These are phyloP conservation scores for Hypanus sabinus DNA, from an alignment of 2,113 vertebrate genomes.

Conservation along the genomic window DNA sequence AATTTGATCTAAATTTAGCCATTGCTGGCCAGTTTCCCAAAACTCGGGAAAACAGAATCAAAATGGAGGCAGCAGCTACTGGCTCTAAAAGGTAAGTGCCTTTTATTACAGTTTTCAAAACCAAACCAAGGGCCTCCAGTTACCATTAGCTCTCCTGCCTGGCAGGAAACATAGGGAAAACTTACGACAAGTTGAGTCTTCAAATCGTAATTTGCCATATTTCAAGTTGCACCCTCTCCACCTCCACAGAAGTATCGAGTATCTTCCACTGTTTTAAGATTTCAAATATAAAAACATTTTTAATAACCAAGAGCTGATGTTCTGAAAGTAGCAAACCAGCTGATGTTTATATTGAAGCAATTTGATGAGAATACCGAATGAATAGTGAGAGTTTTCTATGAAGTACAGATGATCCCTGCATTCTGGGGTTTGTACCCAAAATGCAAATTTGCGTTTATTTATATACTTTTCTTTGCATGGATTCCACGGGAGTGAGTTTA, in stretches of 20 bases:
- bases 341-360: neutral
- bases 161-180: neutral
- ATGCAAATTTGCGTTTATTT: too few relatives aligned
- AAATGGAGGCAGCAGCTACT: neutral
- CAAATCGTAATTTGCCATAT: neutral
- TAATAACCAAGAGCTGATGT: neutral
- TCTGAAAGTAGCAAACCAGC: neutral
- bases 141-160: neutral
- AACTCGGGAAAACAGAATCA: neutral
- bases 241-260: neutral
- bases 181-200: neutral
- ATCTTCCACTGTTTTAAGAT: neutral
- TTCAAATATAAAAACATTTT: neutral
- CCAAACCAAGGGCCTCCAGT: neutral
- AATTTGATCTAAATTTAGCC: conserved; percentile 24
- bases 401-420: neutral
- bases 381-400: neutral
- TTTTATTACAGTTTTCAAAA: neutral
- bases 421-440: too few relatives aligned
- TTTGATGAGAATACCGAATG: neutral
- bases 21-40: neutral
- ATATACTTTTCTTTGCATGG: too few relatives aligned
- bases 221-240: neutral
- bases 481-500: too few relatives aligned
- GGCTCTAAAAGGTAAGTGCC: neutral